phyloP scores from a whole-genome alignment of 2,888 invertebrate genomes.

The Stegophylla sp. region DNA sequence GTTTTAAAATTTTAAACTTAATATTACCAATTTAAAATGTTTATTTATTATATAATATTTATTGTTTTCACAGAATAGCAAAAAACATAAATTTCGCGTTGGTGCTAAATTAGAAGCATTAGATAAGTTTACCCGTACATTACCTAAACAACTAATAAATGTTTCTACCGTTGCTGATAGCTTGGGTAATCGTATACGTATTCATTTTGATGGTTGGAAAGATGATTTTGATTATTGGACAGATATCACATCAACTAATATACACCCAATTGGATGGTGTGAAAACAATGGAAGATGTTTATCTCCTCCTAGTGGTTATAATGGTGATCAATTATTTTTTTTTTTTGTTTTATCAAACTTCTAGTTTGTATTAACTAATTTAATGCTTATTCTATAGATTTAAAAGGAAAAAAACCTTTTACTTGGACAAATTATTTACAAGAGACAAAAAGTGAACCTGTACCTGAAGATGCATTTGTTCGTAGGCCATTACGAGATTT shows the following conservation, averaged over 20 bases:
- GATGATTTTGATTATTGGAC: slow-evolving; percentile 95
- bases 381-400: slow-evolving; percentile 67
- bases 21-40: too few relatives aligned
- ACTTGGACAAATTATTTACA: slow-evolving; percentile 85
- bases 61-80: slow-evolving; percentile 11
- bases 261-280: slow-evolving; percentile 94
- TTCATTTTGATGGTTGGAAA: slow-evolving; percentile 96
- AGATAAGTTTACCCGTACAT: slow-evolving; percentile 41
- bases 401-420: slow-evolving; percentile 76
- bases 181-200: slow-evolving; percentile 83
- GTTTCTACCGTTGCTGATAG: slow-evolving; percentile 74
- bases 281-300: slow-evolving; percentile 78
- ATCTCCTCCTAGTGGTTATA: slow-evolving; percentile 83
- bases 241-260: slow-evolving; percentile 86
- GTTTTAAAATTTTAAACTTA: too few relatives aligned
- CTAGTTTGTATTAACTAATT: too few relatives aligned
- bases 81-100: slow-evolving; percentile 60
- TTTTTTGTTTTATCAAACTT: background rate
- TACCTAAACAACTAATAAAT: slow-evolving; percentile 52
- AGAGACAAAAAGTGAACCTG: slow-evolving; percentile 76
- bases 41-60: background rate
- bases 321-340: slow-evolving; percentile 29
- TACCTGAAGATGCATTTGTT: slow-evolving; percentile 83
- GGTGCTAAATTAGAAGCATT: slow-evolving; percentile 64
- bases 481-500: slow-evolving; percentile 77